These are phyloP conservation scores for Drosophila nannoptera DNA, from an alignment of 1,140 invertebrate species.

Conservation along the genomic window DNA sequence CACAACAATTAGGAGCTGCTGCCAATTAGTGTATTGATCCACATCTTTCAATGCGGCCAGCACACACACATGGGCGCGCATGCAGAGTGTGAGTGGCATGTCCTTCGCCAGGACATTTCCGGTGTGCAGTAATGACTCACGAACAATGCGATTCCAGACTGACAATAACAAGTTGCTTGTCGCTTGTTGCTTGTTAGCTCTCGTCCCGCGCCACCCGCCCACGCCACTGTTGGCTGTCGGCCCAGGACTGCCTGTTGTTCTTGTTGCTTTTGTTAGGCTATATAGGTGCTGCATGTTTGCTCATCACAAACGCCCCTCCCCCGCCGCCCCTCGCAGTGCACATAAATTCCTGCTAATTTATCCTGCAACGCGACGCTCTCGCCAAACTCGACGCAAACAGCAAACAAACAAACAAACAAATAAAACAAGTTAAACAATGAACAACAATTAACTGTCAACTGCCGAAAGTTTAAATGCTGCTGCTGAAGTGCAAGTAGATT, in stretches of 20 bases:
- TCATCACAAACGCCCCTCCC: conserved; percentile 8
- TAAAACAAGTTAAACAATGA: conserved; percentile 29
- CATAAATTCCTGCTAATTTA: conserved; percentile 69
- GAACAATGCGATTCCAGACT: conserved; percentile 48
- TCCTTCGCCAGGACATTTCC: conserved; percentile 21
- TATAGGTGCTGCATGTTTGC: conserved; percentile 47
- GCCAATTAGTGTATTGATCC: conserved; percentile 22
- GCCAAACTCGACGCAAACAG: conserved; percentile 48
- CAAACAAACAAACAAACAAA: conserved; percentile 46
- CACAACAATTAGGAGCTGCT: conserved; percentile 1
- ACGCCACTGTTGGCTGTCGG: conserved; percentile 17
- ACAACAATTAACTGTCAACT: neutral
- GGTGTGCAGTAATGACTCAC: conserved; percentile 30
- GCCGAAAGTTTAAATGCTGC: conserved; percentile 5
- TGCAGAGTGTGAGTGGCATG: neutral
- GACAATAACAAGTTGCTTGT: conserved; percentile 54
- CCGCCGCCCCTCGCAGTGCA: conserved; percentile 19
- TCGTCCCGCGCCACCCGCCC: neutral
- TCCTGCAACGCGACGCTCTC: conserved; percentile 46
- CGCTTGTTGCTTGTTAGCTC: conserved; percentile 5
- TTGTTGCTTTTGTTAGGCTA: conserved; percentile 12
- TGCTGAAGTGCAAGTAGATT: neutral
- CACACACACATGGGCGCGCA: neutral
- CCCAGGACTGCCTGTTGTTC: conserved; percentile 1
- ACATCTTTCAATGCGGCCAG: neutral